A percentile compares a stretch with the other conserved stretches of the same genome.
phyloP scores from a whole-genome alignment of 2,888 invertebrate species.

The Fissipunctia ypsillon region DNA sequence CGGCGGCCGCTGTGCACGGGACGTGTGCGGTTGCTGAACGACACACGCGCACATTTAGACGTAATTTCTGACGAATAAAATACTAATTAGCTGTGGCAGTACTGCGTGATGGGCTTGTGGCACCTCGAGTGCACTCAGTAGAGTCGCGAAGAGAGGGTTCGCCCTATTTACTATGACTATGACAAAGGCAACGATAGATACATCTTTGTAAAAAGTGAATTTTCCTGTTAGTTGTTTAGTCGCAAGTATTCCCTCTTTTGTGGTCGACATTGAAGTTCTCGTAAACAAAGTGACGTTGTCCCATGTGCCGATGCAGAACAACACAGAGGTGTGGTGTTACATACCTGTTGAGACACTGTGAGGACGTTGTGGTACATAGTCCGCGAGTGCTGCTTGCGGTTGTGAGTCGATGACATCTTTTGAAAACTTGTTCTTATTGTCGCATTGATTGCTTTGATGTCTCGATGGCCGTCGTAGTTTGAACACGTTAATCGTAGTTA shows the following conservation, averaged over 20 bases:
- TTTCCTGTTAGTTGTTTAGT: not conserved
- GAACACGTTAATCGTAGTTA: not conserved
- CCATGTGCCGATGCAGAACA: not conserved
- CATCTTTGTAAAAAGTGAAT: not conserved
- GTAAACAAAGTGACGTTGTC: not conserved
- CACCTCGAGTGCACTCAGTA: too few species aligned
- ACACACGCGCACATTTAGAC: constrained; percentile 6
- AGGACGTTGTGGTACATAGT: not conserved
- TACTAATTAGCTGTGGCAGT: constrained; percentile 26
- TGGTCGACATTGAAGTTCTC: not conserved
- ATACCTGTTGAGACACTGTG: not conserved
- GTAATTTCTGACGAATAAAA: constrained; percentile 30
- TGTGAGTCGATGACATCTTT: not conserved
- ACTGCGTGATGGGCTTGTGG: not conserved
- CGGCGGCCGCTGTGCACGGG: constrained; percentile 10
- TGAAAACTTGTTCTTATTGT: not conserved
- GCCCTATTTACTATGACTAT: not conserved
- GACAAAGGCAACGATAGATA: too few species aligned
- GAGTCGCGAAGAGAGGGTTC: not conserved
- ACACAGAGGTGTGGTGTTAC: not conserved
- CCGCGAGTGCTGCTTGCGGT: not conserved
- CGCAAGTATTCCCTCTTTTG: not conserved
- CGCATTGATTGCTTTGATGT: not conserved
- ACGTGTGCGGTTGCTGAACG: not conserved
- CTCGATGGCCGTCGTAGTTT: not conserved